phyloP scores from a whole-genome alignment of 2,888 invertebrate species.

The Ectemnius continuus region DNA sequence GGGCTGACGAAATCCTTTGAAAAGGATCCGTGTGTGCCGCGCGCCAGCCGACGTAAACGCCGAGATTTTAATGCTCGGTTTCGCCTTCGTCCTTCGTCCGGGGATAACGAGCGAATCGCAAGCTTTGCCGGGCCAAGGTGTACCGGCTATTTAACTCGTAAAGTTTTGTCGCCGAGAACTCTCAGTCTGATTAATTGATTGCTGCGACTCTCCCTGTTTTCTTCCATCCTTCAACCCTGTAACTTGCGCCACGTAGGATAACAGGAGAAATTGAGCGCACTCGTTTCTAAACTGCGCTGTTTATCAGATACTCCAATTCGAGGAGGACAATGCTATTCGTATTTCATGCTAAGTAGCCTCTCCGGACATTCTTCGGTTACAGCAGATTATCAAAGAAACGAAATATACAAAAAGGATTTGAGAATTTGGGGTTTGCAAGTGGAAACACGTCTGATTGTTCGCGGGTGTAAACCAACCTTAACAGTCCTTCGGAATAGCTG shows the following conservation, averaged over 20 bases:
- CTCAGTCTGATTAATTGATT: slow-evolving; percentile 59
- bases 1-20: slow-evolving; percentile 29
- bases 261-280: not conserved
- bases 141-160: slow-evolving; percentile 61
- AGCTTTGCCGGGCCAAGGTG: slow-evolving; percentile 61
- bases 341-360: not conserved
- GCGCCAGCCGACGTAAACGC: slow-evolving; percentile 23
- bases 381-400: too few relatives aligned
- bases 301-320: not conserved
- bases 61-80: slow-evolving; percentile 51
- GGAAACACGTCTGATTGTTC: too few relatives aligned
- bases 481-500: not conserved
- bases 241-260: not conserved
- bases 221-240: too few relatives aligned
- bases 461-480: too few relatives aligned
- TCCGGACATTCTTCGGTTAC: too few relatives aligned
- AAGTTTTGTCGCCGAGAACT: slow-evolving; percentile 57
- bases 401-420: not conserved
- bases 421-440: not conserved
- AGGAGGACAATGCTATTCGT: not conserved
- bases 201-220: slow-evolving; percentile 21
- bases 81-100: slow-evolving; percentile 51
- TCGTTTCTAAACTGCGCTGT: not conserved
- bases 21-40: slow-evolving; percentile 26
- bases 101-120: slow-evolving; percentile 43